Evolutionary conservation across 2,113 vertebrate species (phyloP), one percentile per base, ranked within the genome.

Genomic region (Arvicanthis niloticus): DNA sequence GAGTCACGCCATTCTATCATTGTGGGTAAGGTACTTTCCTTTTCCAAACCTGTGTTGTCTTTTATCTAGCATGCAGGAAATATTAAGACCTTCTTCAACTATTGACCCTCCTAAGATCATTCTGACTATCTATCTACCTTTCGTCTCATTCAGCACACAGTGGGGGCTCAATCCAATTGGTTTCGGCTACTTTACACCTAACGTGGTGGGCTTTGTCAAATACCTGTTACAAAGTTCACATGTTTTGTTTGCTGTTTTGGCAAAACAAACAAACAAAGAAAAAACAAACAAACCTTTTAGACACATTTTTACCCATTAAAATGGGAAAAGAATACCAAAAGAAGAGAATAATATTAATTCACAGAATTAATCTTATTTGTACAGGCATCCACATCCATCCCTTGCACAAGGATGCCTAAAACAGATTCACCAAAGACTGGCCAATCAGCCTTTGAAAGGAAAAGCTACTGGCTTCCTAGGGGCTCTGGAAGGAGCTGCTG

Each of bases 381-480:
- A 13, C 53, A 73, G 95, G 40, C 80, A 91, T 58, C 45, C 5
- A 4, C 12, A 91, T 1, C 37, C 40, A 13, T 56, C 10, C 29
- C 72, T 88, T 76, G 16, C 87, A 93, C 0, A 84, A 76, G 51
- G 56, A 40, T 65, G 68, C 48, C 67, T 37, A 91, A 73, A 82
- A 86, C 51, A 34, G 37, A 93, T 58, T 17, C 21, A 82, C 60
- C 72, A 92, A 93, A 73, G 92, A 80, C 34, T 78, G 87, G 31
- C 3, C 53, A 86, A 72, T 70, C 24, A 87, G 48, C 7, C 1
- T 81, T 60, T 19, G 24, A 82, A 73, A 93, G 34, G 51, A 92
- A 96, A 91, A 26, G 37, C 7, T 4, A 5, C 42, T 60, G 42
- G 42, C 60, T 58, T 58, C 65, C 40, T 37, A 22, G n/a, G 45